A percentile compares a stretch with the other conserved stretches of the same genome.
Evolutionary conservation across 2,888 invertebrate species (phyloP).

Genomic region (Nemotelus nigrinus): DNA sequence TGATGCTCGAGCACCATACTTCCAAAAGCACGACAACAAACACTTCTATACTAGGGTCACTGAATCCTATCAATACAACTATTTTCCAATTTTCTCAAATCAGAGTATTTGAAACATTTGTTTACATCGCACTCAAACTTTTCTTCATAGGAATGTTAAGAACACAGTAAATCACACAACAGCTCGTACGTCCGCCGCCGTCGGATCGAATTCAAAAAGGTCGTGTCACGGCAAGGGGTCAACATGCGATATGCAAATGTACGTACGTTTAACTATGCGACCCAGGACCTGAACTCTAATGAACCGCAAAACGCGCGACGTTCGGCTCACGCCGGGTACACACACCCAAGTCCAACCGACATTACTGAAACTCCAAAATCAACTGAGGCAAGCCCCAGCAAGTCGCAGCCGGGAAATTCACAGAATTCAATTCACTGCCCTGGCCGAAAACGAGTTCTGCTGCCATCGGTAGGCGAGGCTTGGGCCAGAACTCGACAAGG

Average conservation of each 20-base stretch:
- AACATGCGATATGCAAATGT: conserved; percentile 13
- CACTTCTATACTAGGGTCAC: conserved; percentile 11
- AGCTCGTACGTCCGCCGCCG: conserved; percentile 8
- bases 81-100: not conserved
- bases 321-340: conserved; percentile 19
- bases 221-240: not conserved
- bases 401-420: conserved; percentile 27
- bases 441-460: conserved; percentile 17
- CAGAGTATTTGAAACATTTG: conserved; percentile 12
- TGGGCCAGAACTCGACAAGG: not conserved
- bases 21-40: conserved; percentile 11
- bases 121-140: conserved; percentile 33
- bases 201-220: not conserved
- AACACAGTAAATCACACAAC: conserved; percentile 11
- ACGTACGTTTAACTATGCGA: not conserved
- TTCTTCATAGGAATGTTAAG: not conserved
- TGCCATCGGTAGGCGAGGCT: conserved; percentile 30
- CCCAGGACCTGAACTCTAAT: conserved; percentile 4
- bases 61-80: conserved; percentile 10
- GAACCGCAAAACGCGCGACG: conserved; percentile 26
- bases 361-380: conserved; percentile 52
- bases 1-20: conserved; percentile 72
- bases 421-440: not conserved
- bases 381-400: conserved; percentile 48
- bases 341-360: conserved; percentile 46